Conservation (phyloP, 2,113 vertebrate genomes). For the Stegastes partitus region DNA sequence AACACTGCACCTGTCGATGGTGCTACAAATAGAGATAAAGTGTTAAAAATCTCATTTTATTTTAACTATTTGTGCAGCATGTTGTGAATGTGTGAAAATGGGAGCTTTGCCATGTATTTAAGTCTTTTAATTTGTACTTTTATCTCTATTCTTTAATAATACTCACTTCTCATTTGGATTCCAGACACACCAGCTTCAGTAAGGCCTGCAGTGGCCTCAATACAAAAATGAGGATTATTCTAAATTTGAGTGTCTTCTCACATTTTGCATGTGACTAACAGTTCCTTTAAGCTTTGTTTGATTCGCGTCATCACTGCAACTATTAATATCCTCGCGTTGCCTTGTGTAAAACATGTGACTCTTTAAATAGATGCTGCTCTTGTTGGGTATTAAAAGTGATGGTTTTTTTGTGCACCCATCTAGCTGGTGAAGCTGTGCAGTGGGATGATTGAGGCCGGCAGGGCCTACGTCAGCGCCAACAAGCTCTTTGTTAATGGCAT, state of each 20-base stretch:
- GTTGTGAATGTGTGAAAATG: neutral
- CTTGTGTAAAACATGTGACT: conserved; percentile 30
- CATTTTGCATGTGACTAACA: conserved; percentile 28
- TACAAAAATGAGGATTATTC: conserved; percentile 48
- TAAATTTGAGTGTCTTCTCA: conserved; percentile 18
- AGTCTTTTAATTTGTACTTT: conserved; percentile 3
- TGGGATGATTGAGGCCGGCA: conserved; percentile 97
- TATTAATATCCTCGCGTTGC: conserved; percentile 50
- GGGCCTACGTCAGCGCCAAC: conserved; percentile 95
- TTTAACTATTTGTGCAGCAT: neutral
- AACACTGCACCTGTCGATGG: neutral
- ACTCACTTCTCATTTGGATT: neutral
- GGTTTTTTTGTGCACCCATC: conserved; percentile 15
- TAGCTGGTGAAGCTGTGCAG: conserved; percentile 98
- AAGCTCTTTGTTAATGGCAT: conserved; percentile 98
- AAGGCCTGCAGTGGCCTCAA: conserved; percentile 7
- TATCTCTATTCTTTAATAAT: conserved; percentile 1
- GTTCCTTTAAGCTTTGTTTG: conserved; percentile 39
- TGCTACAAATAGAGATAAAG: neutral
- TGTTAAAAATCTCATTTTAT: conserved; percentile 15
- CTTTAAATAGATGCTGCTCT: conserved; percentile 38
- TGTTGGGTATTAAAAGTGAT: conserved; percentile 27
- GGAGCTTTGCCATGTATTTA: neutral
- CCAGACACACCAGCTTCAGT: conserved; percentile 6
- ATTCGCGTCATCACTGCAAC: conserved; percentile 26